phyloP scores from a whole-genome alignment of 2,888 invertebrate species.

The Metopia argyrocephala region DNA sequence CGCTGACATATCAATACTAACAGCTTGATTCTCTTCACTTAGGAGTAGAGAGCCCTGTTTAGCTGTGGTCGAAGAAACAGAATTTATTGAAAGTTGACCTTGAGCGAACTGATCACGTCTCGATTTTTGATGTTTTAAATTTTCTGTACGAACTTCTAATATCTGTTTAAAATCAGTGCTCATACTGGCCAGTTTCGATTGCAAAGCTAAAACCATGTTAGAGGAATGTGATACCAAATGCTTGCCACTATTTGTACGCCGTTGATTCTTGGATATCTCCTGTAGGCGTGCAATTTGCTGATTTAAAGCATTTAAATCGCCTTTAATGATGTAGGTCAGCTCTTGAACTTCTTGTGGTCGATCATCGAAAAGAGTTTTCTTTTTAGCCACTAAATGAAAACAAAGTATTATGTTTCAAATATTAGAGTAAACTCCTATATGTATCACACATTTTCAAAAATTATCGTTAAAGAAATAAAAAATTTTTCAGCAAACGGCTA shows the following conservation, averaged over 20 bases:
- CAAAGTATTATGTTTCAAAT: conserved; percentile 38
- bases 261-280: conserved; percentile 87
- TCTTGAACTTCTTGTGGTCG: conserved; percentile 97
- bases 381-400: conserved; percentile 90
- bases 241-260: conserved; percentile 81
- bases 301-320: conserved; percentile 95
- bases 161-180: conserved; percentile 98
- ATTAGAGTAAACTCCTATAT: no score
- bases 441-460: no score
- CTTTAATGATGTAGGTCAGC: conserved; percentile 97
- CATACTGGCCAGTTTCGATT: conserved; percentile 97
- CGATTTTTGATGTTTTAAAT: conserved; percentile 95
- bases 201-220: conserved; percentile 93
- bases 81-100: conserved; percentile 80
- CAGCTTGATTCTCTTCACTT: conserved; percentile 84
- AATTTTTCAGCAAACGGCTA: no score
- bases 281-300: conserved; percentile 96
- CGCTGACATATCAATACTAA: conserved; percentile 90
- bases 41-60: conserved; percentile 78
- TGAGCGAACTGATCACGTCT: conserved; percentile 90
- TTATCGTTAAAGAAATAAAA: no score
- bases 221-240: conserved; percentile 95
- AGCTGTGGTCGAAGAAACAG: conserved; percentile 82
- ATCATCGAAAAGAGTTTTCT: conserved; percentile 98
- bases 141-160: conserved; percentile 97